Conservation (phyloP, 2,888 invertebrate species). For the Caenorhabditis sp. region DNA sequence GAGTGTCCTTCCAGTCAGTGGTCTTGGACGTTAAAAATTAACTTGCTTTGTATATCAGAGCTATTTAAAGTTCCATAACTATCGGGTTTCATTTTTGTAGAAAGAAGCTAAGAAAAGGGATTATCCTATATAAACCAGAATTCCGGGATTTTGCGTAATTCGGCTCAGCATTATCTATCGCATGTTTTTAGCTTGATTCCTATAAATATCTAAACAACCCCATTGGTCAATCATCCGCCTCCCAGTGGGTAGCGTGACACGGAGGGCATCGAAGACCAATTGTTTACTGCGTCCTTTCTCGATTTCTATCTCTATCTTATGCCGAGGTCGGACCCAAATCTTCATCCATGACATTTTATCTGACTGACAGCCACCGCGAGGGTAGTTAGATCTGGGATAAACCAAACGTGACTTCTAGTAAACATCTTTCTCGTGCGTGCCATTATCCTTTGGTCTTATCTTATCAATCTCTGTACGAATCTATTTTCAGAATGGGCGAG, state of each 20-base stretch:
- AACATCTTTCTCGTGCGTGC: slow-evolving; percentile 8
- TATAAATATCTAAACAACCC: slow-evolving; percentile 51
- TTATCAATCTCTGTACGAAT: no score
- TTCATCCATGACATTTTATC: slow-evolving; percentile 19
- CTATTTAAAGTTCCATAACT: no score
- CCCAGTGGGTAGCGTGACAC: slow-evolving; percentile 18
- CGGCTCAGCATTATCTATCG: neutral
- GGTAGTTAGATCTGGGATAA: neutral
- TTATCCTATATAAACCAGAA: no score
- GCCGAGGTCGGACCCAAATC: slow-evolving; percentile 6
- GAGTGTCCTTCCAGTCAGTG: slow-evolving; percentile 21
- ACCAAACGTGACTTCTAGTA: neutral
- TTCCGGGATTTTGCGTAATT: no score
- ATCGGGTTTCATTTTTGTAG: no score
- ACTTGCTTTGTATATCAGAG: no score
- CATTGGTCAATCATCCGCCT: slow-evolving; percentile 44
- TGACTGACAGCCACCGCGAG: slow-evolving; percentile 6
- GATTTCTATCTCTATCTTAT: neutral
- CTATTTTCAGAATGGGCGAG: slow-evolving; percentile 69
- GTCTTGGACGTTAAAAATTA: no score
- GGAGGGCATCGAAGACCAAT: slow-evolving; percentile 47
- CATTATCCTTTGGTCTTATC: neutral
- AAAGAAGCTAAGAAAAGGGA: no score
- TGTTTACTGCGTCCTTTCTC: slow-evolving; percentile 46
- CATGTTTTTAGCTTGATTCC: slow-evolving; percentile 16